These are phyloP conservation scores for Pomacea canaliculata DNA, from an alignment of 2,888 invertebrate species.

Conservation along the genomic window DNA sequence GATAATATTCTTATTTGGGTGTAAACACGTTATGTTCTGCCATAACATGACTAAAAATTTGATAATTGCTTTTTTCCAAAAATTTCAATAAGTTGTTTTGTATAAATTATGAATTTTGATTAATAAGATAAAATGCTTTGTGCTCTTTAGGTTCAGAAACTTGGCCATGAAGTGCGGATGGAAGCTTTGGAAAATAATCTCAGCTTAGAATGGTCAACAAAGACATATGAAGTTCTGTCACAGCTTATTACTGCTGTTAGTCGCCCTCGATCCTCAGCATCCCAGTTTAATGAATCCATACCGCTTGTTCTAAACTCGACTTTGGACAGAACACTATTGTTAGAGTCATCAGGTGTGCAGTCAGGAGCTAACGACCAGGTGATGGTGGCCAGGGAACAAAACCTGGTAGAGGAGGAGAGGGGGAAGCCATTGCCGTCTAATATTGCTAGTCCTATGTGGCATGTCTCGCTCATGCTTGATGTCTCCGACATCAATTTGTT, in stretches of 20 bases:
- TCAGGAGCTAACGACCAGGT: not conserved
- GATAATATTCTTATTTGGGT: not conserved
- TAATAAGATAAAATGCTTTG: not conserved
- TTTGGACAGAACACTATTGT: not conserved
- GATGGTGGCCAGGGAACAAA: not conserved
- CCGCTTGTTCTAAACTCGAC: not conserved
- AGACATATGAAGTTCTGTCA: conserved; percentile 44
- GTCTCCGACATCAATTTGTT: conserved; percentile 55
- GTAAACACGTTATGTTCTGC: too few relatives aligned
- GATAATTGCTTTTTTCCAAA: not conserved
- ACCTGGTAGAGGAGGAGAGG: not conserved
- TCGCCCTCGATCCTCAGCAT: conserved; percentile 15
- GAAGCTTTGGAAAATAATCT: conserved; percentile 60
- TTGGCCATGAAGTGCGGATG: conserved; percentile 49
- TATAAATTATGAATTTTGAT: not conserved
- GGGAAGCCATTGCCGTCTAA: conserved; percentile 10
- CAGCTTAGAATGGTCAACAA: conserved; percentile 63
- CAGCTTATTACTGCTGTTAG: conserved; percentile 48
- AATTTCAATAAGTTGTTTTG: not conserved
- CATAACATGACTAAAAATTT: not conserved
- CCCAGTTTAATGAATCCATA: not conserved
- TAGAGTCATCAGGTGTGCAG: not conserved
- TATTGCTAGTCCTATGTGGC: not conserved
- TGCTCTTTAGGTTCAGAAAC: conserved; percentile 49
- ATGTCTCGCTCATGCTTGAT: conserved; percentile 37